These are phyloP conservation scores for Sakesphorus luctuosus DNA, from an alignment of 2,113 vertebrate species.

Conservation along the genomic window DNA sequence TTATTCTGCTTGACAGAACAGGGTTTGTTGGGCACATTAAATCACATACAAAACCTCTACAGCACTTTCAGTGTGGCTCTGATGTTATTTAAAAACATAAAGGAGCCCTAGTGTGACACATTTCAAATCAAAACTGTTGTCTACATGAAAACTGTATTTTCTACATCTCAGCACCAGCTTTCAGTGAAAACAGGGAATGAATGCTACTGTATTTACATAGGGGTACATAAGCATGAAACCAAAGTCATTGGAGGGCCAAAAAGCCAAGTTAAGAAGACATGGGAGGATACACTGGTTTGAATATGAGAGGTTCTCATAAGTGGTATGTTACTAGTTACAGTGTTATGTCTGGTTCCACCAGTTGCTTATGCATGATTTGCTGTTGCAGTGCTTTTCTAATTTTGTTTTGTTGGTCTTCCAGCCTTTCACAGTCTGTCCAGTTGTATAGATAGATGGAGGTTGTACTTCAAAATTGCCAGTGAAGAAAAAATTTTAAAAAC, in stretches of 20 bases:
- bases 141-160: not conserved
- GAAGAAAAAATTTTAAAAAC: conserved; percentile 40
- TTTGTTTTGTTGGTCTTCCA: conserved; percentile 66
- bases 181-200: not conserved
- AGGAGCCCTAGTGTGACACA: conserved; percentile 18
- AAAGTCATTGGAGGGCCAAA: not conserved
- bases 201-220: not conserved
- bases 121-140: conserved; percentile 37
- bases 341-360: conserved; percentile 44
- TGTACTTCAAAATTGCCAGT: conserved; percentile 45
- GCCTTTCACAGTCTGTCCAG: conserved; percentile 59
- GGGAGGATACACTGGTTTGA: not conserved
- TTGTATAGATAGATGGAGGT: conserved; percentile 46
- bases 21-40: not conserved
- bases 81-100: conserved; percentile 57
- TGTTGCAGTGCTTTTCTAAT: conserved; percentile 47
- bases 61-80: conserved; percentile 52
- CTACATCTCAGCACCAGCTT: not conserved
- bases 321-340: not conserved
- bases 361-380: conserved; percentile 28
- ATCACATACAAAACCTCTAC: not conserved
- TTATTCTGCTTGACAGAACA: conserved; percentile 32
- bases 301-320: not conserved
- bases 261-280: conserved; percentile 11
- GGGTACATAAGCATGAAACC: not conserved